Evolutionary conservation across 2,113 vertebrate genomes (phyloP).

Genomic region (Fukomys damarensis): DNA sequence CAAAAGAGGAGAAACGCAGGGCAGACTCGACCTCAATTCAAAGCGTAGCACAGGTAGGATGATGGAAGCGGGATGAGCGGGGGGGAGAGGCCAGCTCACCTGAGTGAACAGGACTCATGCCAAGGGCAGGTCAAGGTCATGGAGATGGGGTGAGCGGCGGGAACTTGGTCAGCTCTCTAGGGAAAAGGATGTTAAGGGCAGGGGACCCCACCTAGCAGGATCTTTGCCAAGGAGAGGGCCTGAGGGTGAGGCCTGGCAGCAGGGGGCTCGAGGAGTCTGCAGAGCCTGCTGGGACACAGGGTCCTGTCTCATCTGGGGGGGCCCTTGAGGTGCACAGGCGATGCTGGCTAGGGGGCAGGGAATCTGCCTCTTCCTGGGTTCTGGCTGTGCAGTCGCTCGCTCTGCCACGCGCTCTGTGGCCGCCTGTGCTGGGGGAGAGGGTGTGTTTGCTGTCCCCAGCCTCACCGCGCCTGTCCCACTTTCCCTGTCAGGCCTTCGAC

Average conservation of each 20-base stretch:
- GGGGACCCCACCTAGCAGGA: no score
- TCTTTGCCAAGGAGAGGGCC: background rate
- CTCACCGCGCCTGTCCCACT: background rate
- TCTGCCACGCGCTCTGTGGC: no score
- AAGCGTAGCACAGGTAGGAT: background rate
- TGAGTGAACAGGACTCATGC: background rate
- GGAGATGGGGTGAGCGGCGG: rapidly evolving
- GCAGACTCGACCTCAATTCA: background rate
- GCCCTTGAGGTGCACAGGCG: no score
- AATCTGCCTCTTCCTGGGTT: background rate
- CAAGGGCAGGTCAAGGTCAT: background rate
- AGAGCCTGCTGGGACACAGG: background rate
- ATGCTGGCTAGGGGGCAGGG: background rate
- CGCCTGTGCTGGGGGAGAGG: background rate
- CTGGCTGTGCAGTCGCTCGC: no score
- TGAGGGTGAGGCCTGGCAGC: background rate
- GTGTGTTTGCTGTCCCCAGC: background rate
- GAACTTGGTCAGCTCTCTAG: background rate
- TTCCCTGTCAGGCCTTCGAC: constrained; percentile 86
- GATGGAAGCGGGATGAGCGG: no score
- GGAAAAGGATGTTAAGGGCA: no score
- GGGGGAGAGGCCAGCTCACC: background rate
- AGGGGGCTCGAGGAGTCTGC: background rate
- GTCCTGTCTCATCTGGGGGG: background rate
- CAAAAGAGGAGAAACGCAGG: background rate